A percentile compares a stretch with the other conserved stretches of the same genome.
Conservation (phyloP, 1,140 invertebrate genomes). For the Dendroctonus ponderosae region DNA sequence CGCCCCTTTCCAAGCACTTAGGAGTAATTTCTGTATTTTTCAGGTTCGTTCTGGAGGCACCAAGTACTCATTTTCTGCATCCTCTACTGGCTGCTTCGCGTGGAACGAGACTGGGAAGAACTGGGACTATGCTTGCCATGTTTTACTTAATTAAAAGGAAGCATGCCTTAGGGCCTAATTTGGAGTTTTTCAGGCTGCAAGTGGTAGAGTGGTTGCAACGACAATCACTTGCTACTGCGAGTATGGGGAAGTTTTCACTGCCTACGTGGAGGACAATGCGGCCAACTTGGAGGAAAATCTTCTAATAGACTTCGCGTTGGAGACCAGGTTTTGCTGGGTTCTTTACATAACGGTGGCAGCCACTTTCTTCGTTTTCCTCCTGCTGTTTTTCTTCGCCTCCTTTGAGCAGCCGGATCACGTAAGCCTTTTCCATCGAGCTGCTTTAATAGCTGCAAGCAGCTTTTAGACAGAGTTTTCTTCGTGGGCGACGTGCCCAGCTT, state of each 20-base stretch:
- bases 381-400: constrained; percentile 16
- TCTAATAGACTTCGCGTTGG: constrained; percentile 18
- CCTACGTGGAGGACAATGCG: constrained; percentile 8
- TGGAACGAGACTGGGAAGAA: constrained; percentile 25
- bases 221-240: constrained; percentile 22
- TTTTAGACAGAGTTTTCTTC: constrained; percentile 31
- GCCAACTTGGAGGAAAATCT: constrained; percentile 17
- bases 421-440: constrained; percentile 2
- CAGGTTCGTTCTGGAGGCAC: neutral
- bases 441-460: constrained; percentile 22
- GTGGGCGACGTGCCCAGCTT: constrained; percentile 34
- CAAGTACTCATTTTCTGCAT: constrained; percentile 24
- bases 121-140: constrained; percentile 28
- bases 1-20: no score
- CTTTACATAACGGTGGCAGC: constrained; percentile 25
- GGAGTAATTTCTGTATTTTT: no score
- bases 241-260: constrained; percentile 23
- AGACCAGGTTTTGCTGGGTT: constrained; percentile 29
- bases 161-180: neutral
- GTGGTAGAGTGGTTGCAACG: neutral
- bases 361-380: constrained; percentile 24
- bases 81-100: constrained; percentile 18
- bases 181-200: constrained; percentile 1
- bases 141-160: constrained; percentile 3
- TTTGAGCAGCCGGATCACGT: constrained; percentile 12